Base-by-base conservation (phyloP, 2,797 vertebrate species). In the Siniperca scherzeri region DNA sequence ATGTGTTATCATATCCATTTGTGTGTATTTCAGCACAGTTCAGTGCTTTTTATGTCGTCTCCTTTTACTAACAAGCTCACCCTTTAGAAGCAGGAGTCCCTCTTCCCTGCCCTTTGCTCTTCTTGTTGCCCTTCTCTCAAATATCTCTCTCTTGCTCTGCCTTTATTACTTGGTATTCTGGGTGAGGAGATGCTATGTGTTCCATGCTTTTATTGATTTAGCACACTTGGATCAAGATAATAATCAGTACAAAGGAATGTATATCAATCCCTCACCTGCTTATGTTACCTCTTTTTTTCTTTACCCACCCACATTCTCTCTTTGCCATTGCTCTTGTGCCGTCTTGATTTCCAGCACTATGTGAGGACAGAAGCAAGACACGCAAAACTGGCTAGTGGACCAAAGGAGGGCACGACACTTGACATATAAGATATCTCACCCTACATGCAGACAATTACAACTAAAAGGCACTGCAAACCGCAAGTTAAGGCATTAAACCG, bases 51-150 rank as follows among this genome's bases (percentile, higher is more conserved):
- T 36, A 36, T 50, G 27, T 27, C 4, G 8, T 52, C 48, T 56
- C 65, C 44, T 70, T 67, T 62, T 74, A 9, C 73, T 85, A 88
- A 90, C 84, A 86, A 91, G 78, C 78, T 87, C 68, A 88, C 83
- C 78, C 78, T 91, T 84, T 56, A 46, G 42, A 65, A 61, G 50
- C 80, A 38, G 40, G 22, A 65, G n/a, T 33, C 73, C 22, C 78
- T 71, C 83, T 40, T 30, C 69, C 56, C n/a, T 78, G 66, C 69
- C 74, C 77, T 91, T 80, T 79, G 22, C 70, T 78, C 69, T n/a
- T 69, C 60, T 77, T 30, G 7, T 66, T 71, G 74, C 77, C 67
- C 72, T 70, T 89, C 69, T 72, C 42, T 76, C 25, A 42, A 74
- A 78, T 59, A 70, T 56, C 69, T 64, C 48, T n/a, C 68, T 70